Evolutionary conservation across 2,797 vertebrate species (phyloP).

Genomic region (Hydrolagus colliei): DNA sequence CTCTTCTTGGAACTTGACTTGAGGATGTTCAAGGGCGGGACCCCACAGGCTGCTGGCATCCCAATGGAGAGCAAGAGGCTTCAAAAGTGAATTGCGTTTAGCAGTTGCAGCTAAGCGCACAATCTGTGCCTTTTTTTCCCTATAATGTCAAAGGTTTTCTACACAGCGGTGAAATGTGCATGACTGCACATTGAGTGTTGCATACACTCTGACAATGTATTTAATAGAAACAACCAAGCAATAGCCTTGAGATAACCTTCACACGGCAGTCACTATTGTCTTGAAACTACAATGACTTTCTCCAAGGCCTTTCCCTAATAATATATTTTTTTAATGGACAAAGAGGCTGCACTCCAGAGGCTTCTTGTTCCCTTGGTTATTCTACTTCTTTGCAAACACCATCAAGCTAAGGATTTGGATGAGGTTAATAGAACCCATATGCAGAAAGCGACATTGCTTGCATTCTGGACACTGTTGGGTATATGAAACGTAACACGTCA

Average conservation of each 20-base stretch:
- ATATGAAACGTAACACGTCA: no score
- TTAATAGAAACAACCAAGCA: conserved; percentile 27
- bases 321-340: background rate
- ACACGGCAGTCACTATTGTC: conserved; percentile 9
- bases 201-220: conserved; percentile 27
- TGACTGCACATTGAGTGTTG: conserved; percentile 5
- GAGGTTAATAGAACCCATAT: background rate
- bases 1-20: conserved; percentile 62
- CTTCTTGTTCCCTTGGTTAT: background rate
- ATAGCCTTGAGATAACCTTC: conserved; percentile 30
- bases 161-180: conserved; percentile 29
- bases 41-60: conserved; percentile 49
- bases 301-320: background rate
- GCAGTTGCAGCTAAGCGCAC: conserved; percentile 42
- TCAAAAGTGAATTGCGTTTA: conserved; percentile 44
- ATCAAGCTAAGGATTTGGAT: background rate
- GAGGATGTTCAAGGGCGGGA: conserved; percentile 76
- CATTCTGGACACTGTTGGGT: background rate
- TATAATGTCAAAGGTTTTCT: conserved; percentile 30
- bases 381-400: background rate
- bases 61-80: conserved; percentile 47
- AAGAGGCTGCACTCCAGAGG: background rate
- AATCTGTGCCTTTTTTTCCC: conserved; percentile 40
- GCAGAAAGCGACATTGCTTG: background rate
- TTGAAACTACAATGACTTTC: background rate